Evolutionary conservation across 1,140 invertebrate genomes (phyloP), one percentile per base, ranked within the genome.

Genomic region (Myzus persicae): DNA sequence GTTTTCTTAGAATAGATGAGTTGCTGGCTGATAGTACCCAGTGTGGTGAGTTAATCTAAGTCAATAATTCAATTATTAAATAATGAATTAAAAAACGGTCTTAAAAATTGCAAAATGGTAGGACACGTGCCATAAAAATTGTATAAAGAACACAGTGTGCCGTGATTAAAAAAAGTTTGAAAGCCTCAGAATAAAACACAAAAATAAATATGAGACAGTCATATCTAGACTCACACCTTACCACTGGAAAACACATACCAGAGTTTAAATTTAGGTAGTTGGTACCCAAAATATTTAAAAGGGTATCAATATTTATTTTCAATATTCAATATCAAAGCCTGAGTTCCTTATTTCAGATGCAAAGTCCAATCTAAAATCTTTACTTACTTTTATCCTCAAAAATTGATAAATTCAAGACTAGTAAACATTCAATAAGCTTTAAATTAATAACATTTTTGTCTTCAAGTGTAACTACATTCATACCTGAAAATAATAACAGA

Each of bases 391-490:
- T 90, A 89, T 90, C 51, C 51, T 90, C 67, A 90, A 82, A 91
- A 38, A 84, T 81, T 40, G 89, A 85, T 88, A 82, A 44, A 67
- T 91, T 85, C 26, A 92, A 87, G n/a, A 92, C 90, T 48, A 92
- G 85, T 93, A 59, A 93, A 85, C 84, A 93, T 44, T 91, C 90
- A 81, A 59, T 92, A 22, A 59, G 76, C 89, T 93, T 93, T 59
- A 88, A 93, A 93, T 93, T 89, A 44, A 92, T 76, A 87, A 88
- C 54, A 89, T 93, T 93, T 88, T 93, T 93, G 26, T 88, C 93
- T 88, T 90, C 93, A 36, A 88, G 7, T 46, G 85, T 85, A 67
- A 88, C 85, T 90, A 81, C 93, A 88, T 67, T 81, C 31, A 51
- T 93, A 59, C 81, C 91, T 93, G 46, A 40, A 93, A 84, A 85